Evolutionary conservation across 2,888 invertebrate genomes (phyloP).

Genomic region (Ernsta delagoae): DNA sequence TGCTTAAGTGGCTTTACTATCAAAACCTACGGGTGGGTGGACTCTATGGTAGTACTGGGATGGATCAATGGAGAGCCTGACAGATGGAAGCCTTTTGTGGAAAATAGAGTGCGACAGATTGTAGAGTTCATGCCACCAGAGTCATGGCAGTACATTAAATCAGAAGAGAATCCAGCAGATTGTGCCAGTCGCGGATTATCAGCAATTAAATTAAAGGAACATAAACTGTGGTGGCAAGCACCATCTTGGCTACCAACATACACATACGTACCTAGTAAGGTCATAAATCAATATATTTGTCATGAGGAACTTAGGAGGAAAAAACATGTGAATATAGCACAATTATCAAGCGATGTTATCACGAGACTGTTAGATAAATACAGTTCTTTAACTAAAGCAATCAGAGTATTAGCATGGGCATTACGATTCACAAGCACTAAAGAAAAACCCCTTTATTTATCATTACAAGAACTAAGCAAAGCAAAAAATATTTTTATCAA

Average conservation of each 20-base stretch:
- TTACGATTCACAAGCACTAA: not conserved
- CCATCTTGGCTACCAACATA: not conserved
- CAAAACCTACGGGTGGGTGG: not conserved
- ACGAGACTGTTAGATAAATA: not conserved
- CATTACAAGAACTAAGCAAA: not conserved
- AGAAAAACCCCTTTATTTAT: not conserved
- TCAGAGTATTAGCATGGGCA: not conserved
- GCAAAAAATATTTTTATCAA: not conserved
- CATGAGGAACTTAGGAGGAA: no score
- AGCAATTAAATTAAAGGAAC: constrained; percentile 15
- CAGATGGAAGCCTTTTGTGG: not conserved
- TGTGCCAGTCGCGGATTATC: constrained; percentile 16
- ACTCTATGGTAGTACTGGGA: constrained; percentile 1
- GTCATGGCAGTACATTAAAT: constrained; percentile 16
- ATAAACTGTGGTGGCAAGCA: constrained; percentile 2
- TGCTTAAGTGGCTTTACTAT: not conserved
- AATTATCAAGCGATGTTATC: no score
- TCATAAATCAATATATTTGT: no score
- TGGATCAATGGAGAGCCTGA: not conserved
- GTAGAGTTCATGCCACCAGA: not conserved
- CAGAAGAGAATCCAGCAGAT: constrained; percentile 15
- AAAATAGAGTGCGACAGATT: not conserved
- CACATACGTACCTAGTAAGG: no score
- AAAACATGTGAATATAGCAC: no score
- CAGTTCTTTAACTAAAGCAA: not conserved